These are phyloP conservation scores for Lepidurus packardi DNA, from an alignment of 1,140 invertebrate genomes.

Conservation along the genomic window DNA sequence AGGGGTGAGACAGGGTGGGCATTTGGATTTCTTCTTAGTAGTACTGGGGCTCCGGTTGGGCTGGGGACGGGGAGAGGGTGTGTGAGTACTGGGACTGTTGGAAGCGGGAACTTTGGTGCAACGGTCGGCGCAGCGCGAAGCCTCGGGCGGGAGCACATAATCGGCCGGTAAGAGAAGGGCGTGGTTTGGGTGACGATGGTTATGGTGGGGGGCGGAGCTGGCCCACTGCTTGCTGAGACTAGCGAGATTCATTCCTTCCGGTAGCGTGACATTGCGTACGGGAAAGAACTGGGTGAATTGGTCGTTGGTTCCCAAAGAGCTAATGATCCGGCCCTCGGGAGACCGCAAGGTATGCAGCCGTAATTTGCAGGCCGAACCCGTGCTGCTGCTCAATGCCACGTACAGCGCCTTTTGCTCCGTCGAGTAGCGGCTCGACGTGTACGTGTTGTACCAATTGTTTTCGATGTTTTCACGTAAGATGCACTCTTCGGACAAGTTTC, in stretches of 20 bases:
- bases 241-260: constrained; percentile 31
- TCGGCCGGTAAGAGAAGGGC: neutral
- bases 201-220: constrained; percentile 2
- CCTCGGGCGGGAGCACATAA: constrained; percentile 24
- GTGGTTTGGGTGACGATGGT: neutral
- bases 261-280: constrained; percentile 31
- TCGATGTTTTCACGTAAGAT: constrained; percentile 78
- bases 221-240: constrained; percentile 28
- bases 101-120: constrained; percentile 27
- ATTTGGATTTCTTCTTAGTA: constrained; percentile 27
- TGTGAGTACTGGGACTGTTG: constrained; percentile 29
- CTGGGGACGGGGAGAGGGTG: neutral
- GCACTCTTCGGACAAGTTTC: constrained; percentile 71
- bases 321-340: constrained; percentile 23
- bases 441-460: constrained; percentile 76
- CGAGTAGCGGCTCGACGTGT: constrained; percentile 68
- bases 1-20: neutral
- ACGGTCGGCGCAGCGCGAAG: constrained; percentile 22
- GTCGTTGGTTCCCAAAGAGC: constrained; percentile 29
- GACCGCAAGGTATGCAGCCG: constrained; percentile 53
- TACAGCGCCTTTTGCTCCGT: constrained; percentile 62
- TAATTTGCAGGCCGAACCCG: constrained; percentile 60
- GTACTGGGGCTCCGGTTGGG: neutral
- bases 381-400: constrained; percentile 62
- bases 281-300: constrained; percentile 33